Evolutionary conservation across 2,888 invertebrate species (phyloP).

Genomic region (Brachylomia viminalis): DNA sequence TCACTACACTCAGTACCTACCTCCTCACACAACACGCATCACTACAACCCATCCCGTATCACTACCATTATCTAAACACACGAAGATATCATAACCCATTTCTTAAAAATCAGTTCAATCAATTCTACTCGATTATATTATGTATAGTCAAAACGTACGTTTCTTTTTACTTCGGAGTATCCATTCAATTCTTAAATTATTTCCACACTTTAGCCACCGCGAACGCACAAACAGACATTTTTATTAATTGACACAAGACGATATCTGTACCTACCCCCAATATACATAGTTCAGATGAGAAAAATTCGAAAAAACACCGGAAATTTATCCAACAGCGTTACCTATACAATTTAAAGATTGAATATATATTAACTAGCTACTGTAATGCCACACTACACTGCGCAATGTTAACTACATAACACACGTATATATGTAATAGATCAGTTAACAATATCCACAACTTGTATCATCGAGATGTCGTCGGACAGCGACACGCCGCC

Average conservation of each 20-base stretch:
- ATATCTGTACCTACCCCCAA: constrained; percentile 87
- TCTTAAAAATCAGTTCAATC: constrained; percentile 49
- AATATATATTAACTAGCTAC: constrained; percentile 87
- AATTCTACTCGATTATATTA: constrained; percentile 52
- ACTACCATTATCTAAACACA: constrained; percentile 33
- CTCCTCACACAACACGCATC: constrained; percentile 26
- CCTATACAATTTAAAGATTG: constrained; percentile 86
- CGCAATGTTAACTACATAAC: constrained; percentile 87
- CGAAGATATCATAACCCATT: constrained; percentile 22
- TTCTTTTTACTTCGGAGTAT: constrained; percentile 45
- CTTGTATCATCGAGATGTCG: constrained; percentile 75
- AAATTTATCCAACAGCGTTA: constrained; percentile 78
- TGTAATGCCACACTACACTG: constrained; percentile 81
- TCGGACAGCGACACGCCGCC: constrained; percentile 73
- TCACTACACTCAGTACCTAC: constrained; percentile 58
- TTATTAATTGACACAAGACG: constrained; percentile 88
- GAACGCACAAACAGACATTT: constrained; percentile 67
- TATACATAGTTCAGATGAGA: constrained; percentile 84
- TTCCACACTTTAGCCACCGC: constrained; percentile 59
- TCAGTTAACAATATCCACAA: constrained; percentile 80
- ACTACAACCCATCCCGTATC: constrained; percentile 40
- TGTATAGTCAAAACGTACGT: constrained; percentile 46
- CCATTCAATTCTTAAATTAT: constrained; percentile 43
- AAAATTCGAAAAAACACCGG: constrained; percentile 76
- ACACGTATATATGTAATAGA: constrained; percentile 81